Conservation (phyloP, 2,113 vertebrate species). For the Megaceryle torquata region DNA sequence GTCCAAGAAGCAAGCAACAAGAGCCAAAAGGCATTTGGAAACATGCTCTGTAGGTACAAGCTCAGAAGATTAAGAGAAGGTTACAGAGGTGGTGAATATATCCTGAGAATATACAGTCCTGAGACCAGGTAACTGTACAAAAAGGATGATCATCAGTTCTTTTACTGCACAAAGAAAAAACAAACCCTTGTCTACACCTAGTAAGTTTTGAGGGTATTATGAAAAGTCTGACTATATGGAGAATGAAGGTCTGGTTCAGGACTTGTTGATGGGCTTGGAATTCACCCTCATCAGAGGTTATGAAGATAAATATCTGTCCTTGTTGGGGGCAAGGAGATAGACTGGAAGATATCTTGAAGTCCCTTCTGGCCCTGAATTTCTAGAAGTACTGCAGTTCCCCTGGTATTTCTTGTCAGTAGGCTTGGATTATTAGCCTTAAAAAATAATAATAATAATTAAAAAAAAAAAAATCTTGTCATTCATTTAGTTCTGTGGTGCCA, state of each 20-base stretch:
- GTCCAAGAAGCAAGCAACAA: background rate
- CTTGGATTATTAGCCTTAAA: background rate
- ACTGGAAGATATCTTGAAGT: background rate
- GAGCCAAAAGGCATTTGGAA: background rate
- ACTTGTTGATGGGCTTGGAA: background rate
- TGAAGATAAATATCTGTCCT: conserved; percentile 24
- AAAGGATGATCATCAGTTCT: background rate
- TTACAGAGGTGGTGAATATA: background rate
- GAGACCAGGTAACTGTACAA: background rate
- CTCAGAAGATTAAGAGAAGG: background rate
- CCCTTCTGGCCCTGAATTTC: conserved; percentile 9
- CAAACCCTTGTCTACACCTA: background rate
- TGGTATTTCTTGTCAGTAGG: background rate
- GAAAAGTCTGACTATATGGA: background rate
- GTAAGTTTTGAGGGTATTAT: background rate
- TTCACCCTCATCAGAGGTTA: background rate
- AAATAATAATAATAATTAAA: background rate
- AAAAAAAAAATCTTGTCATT: background rate
- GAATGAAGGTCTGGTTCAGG: background rate
- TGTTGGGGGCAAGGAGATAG: conserved; percentile 13
- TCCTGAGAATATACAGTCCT: background rate
- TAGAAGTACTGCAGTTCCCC: background rate
- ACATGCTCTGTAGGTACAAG: background rate
- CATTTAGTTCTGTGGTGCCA: background rate
- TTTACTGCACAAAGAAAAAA: background rate